Conservation (phyloP, 2,113 vertebrate species). For the human (Homo sapiens) region GRCh38 chr3:41603001-41603500, state of each 20-base stretch:
- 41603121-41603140: not conserved
- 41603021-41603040: not conserved
- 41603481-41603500: not conserved
- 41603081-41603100: not conserved
- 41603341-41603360: not conserved
- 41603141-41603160: not conserved
- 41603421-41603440: not conserved
- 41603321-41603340: not conserved
- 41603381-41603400: not conserved
- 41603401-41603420: not conserved
- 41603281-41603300: not conserved
- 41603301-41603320: not conserved
- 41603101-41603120: not conserved
- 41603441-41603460: not conserved
- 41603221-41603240: not conserved
- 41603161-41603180: not conserved
- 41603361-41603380: not conserved
- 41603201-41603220: not conserved
- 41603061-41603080: not conserved
- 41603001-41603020: not conserved
- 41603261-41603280: not conserved
- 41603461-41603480: not conserved
- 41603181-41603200: not conserved
- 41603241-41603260: not conserved
- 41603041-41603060: not conserved